Evolutionary conservation across 2,797 vertebrate genomes (phyloP), one percentile per base, ranked within the genome.

Genomic region (Morelia viridis): DNA sequence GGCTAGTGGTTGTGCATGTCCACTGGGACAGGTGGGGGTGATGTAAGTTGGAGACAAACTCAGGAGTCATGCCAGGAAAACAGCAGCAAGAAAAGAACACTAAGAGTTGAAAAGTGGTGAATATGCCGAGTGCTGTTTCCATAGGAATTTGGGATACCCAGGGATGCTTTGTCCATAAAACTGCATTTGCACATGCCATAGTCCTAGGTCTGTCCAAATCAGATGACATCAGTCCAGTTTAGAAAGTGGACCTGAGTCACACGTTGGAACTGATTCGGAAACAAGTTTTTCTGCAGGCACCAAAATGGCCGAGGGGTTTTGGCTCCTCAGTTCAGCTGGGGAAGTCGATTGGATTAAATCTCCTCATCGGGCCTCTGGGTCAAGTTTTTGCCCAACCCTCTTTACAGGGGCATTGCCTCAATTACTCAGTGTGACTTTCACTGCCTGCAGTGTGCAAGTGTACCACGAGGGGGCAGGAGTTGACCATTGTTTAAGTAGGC

Each of bases 121-220:
- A 19, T n/a, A 1, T 3, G 0, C 0, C 0, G 26, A 76, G 91
- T 89, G 93, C 95, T 94, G 94, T 90, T 95, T 41, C 92, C 93
- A 31, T 83, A 85, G 95, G 93, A 64, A 91, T 11, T 89, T 0
- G 87, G 19, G 10, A 60, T 3, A 0, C 1, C 1, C 35, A 10
- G 71, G 71, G 9, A 41, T 41, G 17, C 8, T 76, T 41, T 19
- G 35, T 8, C 71, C 71, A 80, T 80, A 80, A 80, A 1, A 24
- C 35, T 11, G 35, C 0, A 41, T 80, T 24, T 35, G 3, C 71
- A 80, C 35, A 41, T 41, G 68, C 31, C 31, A 8, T 31, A 9
- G 9, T 41, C 64, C 57, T 60, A 41, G 31, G 31, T 10, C 10
- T 61, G 46, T 46, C 6, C 0, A 5, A 11, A 56, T 24, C 50